Evolutionary conservation across 1,140 invertebrate species (phyloP), one percentile per base, ranked within the genome.

Genomic region (Onthophagus taurus): DNA sequence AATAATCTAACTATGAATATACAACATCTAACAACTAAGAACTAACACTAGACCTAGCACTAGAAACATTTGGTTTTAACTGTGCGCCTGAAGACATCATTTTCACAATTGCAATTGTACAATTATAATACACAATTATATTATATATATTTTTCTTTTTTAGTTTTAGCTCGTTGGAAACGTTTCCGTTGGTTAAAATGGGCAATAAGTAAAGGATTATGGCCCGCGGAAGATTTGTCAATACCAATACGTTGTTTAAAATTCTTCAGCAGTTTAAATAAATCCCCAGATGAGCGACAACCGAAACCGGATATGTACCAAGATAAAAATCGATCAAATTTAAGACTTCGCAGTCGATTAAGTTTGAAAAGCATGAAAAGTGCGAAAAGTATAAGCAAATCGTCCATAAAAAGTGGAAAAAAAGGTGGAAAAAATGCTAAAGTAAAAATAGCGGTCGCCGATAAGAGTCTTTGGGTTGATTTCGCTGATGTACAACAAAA

Each of bases 131-230:
- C n/a, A n/a, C n/a, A n/a, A n/a, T n/a, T n/a, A n/a, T n/a, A n/a
- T n/a, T n/a, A 16, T 9, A 30, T 30, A 4, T 33, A 34, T 18
- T 5, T 17, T 5, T 5, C 7, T 26, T n/a, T 4, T 13, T 30
- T 16, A 46, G 47, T 42, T 17, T 39, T 45, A 21, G 29, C 55
- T 6, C 45, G 38, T 24, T 66, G 64, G 64, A 66, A 65, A 34
- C 5, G 49, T 2, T 57, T 59, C 45, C 60, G 67, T 2, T 70
- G 64, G 60, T 18, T 68, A 20, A 49, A 59, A 12, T 70, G 67
- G 67, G 64, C 67, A 0, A 51, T 54, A 13, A 23, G 45, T 7
- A 53, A 51, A 26, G 59, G 57, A 11, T 29, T 63, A 7, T 53
- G 59, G 19, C 46, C 58, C 11, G 48, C 57, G 2, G 19, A 36